These are phyloP conservation scores for Pectinophora gossypiella DNA, from an alignment of 1,140 invertebrate genomes.

Conservation along the genomic window DNA sequence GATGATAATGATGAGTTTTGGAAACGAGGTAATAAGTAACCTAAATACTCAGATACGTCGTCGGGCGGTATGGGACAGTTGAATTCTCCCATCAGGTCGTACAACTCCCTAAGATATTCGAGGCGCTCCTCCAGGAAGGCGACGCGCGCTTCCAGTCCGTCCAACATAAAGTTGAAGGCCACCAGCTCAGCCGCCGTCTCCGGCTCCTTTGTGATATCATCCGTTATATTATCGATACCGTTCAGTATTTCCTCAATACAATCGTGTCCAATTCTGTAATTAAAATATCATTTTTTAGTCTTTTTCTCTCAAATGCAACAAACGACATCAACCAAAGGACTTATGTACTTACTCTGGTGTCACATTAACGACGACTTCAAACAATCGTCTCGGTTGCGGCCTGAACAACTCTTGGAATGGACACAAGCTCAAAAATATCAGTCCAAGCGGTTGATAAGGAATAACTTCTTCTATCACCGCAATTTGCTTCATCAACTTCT, in stretches of 20 bases:
- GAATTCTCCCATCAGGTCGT: conserved; percentile 75
- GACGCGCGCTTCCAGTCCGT: conserved; percentile 61
- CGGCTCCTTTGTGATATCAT: conserved; percentile 53
- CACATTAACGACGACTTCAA: conserved; percentile 74
- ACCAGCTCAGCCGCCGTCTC: conserved; percentile 56
- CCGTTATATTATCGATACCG: conserved; percentile 43
- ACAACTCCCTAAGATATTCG: conserved; percentile 72
- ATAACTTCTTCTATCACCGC: conserved; percentile 78
- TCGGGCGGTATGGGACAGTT: conserved; percentile 70
- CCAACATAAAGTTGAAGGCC: conserved; percentile 67
- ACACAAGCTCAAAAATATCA: conserved; percentile 81
- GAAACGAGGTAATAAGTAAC: too few species aligned
- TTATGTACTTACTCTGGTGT: conserved; percentile 52
- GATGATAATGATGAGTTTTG: too few species aligned
- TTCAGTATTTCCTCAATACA: conserved; percentile 52
- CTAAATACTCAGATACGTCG: conserved; percentile 72
- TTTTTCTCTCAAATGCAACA: too few species aligned
- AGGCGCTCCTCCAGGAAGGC: conserved; percentile 63
- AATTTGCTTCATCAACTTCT: conserved; percentile 78
- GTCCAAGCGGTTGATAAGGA: conserved; percentile 78
- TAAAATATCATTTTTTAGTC: neutral
- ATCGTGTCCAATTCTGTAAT: conserved; percentile 47
- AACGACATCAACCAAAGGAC: too few species aligned
- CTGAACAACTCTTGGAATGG: conserved; percentile 82
- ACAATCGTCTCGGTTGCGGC: conserved; percentile 80